A percentile compares a stretch with the other conserved stretches of the same genome.
Evolutionary conservation across 2,888 invertebrate genomes (phyloP).

Genomic region (Rapana venosa): DNA sequence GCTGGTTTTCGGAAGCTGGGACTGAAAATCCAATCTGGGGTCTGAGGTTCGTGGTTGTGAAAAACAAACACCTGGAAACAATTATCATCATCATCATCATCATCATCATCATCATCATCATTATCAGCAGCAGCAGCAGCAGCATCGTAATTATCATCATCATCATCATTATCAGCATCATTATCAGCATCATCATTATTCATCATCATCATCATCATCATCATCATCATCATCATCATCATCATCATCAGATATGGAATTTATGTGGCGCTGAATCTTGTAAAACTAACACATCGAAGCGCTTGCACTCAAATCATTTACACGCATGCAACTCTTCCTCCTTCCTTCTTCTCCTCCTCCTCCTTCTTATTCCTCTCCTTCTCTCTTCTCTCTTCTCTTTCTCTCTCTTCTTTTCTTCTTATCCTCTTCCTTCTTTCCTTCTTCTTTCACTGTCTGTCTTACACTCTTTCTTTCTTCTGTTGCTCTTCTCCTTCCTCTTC

Average conservation of each 20-base stretch:
- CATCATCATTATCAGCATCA: not conserved
- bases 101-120: not conserved
- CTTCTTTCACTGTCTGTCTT: not conserved
- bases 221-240: not conserved
- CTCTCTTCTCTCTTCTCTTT: not conserved
- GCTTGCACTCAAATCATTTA: too few relatives aligned
- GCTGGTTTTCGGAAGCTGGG: not conserved
- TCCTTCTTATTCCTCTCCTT: not conserved
- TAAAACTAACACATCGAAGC: too few relatives aligned
- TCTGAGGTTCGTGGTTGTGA: constrained; percentile 39
- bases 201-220: not conserved
- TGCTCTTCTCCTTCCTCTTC: not conserved
- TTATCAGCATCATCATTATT: not conserved
- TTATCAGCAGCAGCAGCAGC: not conserved
- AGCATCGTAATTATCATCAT: not conserved
- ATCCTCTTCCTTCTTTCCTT: not conserved
- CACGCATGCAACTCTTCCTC: too few relatives aligned
- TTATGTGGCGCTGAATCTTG: too few relatives aligned
- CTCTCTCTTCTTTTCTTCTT: too few relatives aligned
- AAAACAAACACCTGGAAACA: constrained; percentile 31
- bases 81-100: not conserved
- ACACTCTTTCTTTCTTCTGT: not conserved
- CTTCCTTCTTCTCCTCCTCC: not conserved
- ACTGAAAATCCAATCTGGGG: constrained; percentile 10
- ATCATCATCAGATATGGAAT: too few relatives aligned